Conservation (phyloP, 2,888 invertebrate genomes). For the Rhogogaster chlorosoma region DNA sequence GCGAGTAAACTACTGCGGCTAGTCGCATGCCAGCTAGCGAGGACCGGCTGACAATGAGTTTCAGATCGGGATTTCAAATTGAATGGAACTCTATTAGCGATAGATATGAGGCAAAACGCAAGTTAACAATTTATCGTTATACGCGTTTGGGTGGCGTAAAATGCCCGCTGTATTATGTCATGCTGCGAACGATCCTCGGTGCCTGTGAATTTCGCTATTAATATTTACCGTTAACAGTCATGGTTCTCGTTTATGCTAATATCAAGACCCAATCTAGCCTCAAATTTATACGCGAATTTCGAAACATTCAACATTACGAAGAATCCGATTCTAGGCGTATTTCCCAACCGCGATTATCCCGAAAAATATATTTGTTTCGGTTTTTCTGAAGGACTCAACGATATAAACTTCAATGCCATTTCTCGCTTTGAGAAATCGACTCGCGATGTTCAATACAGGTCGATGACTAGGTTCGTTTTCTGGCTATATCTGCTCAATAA, state of each 20-base stretch:
- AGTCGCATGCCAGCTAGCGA: neutral
- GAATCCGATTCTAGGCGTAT: neutral
- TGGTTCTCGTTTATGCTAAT: constrained; percentile 59
- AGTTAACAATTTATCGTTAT: constrained; percentile 12
- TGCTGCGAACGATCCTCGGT: neutral
- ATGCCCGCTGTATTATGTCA: constrained; percentile 61
- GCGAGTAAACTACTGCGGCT: constrained; percentile 23
- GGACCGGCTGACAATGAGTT: neutral
- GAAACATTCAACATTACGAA: constrained; percentile 34
- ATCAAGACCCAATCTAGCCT: constrained; percentile 58
- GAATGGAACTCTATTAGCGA: constrained; percentile 26
- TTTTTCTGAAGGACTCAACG: neutral
- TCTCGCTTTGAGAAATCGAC: neutral
- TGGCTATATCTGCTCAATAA: neutral
- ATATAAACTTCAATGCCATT: neutral
- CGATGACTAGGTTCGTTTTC: neutral
- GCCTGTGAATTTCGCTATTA: constrained; percentile 25
- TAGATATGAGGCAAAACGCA: neutral
- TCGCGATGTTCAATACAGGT: neutral
- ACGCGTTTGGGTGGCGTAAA: constrained; percentile 45
- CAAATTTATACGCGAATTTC: constrained; percentile 51
- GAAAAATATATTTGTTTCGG: neutral
- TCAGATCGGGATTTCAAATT: neutral
- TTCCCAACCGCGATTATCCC: neutral
- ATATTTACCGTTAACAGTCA: constrained; percentile 54